These are phyloP conservation scores for Chamaea fasciata DNA, from an alignment of 2,113 vertebrate genomes.

Conservation along the genomic window DNA sequence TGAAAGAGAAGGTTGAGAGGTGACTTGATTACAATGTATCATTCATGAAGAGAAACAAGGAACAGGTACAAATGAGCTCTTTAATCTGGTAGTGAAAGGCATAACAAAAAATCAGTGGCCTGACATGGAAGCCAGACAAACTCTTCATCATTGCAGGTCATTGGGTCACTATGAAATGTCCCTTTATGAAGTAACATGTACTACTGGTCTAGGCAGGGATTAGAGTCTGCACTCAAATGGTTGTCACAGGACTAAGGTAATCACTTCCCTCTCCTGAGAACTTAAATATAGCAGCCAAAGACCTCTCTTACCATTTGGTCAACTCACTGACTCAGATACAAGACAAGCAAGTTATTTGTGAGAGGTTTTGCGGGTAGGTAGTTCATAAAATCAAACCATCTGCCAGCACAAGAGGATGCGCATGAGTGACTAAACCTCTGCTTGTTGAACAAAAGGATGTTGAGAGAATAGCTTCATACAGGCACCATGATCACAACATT, in stretches of 20 bases:
- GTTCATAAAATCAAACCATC: background rate
- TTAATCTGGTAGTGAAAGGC: background rate
- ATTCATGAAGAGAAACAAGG: background rate
- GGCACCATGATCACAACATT: fast-evolving
- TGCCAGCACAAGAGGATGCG: background rate
- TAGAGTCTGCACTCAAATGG: background rate
- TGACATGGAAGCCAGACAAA: background rate
- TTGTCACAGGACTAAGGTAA: background rate
- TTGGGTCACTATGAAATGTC: background rate
- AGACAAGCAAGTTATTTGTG: background rate
- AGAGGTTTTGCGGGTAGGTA: background rate
- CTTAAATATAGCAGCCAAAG: background rate
- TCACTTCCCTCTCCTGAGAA: background rate
- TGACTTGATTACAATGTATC: constrained; percentile 14
- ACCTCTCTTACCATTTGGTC: background rate
- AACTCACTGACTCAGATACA: background rate
- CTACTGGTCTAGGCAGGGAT: background rate
- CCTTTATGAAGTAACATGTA: background rate
- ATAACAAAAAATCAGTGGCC: background rate
- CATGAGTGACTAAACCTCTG: background rate
- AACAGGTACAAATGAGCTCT: background rate
- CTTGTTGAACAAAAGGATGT: background rate
- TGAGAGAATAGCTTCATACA: background rate
- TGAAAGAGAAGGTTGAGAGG: background rate
- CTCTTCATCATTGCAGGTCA: background rate